phyloP scores from a whole-genome alignment of 2,797 vertebrate species.

The Morelia viridis region DNA sequence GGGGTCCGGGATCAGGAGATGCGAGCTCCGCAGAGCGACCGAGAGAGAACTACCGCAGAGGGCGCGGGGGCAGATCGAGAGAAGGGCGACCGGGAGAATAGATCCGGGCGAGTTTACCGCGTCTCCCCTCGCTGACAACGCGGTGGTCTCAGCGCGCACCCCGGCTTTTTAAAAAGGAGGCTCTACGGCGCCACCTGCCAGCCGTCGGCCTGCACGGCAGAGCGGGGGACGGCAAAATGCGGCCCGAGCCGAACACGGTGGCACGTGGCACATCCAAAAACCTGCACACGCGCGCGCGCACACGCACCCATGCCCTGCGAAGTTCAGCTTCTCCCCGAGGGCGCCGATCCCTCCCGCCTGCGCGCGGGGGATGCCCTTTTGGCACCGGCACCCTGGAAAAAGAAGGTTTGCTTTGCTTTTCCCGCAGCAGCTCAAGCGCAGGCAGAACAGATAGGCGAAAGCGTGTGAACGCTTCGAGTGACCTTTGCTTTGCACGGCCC shows the following conservation, averaged over 20 bases:
- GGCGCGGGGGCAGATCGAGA: not conserved
- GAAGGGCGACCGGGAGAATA: not conserved
- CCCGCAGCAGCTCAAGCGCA: not conserved
- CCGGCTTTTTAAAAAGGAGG: conserved; percentile 8
- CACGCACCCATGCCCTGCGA: not conserved
- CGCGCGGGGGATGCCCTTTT: no score
- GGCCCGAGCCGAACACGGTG: not conserved
- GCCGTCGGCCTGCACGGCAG: not conserved
- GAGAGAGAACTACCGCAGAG: conserved; percentile 55
- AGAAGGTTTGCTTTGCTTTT: not conserved
- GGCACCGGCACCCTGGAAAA: no score
- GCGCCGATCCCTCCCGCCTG: not conserved
- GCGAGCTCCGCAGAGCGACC: not conserved
- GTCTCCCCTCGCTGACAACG: not conserved
- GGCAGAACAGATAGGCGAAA: not conserved
- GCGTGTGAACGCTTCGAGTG: not conserved
- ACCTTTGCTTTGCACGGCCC: not conserved
- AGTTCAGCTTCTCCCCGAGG: not conserved
- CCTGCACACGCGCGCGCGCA: no score
- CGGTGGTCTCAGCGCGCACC: not conserved
- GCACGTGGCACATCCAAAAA: not conserved
- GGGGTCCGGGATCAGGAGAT: not conserved
- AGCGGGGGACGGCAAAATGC: no score
- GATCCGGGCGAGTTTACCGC: not conserved
- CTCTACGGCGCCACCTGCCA: conserved; percentile 60